phyloP scores from a whole-genome alignment of 2,113 vertebrate species.

The Ictalurus furcatus region DNA sequence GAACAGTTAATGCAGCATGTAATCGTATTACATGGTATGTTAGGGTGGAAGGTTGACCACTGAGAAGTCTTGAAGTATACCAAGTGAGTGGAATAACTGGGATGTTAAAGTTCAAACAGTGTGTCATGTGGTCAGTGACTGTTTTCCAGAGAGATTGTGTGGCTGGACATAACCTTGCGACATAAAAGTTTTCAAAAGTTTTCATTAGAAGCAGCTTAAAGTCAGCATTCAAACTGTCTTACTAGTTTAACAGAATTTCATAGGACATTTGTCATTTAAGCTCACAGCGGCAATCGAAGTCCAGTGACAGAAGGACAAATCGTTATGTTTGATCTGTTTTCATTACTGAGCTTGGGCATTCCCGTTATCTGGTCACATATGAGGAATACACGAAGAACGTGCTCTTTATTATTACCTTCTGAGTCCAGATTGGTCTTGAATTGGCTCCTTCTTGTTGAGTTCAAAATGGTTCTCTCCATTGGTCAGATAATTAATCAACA shows the following conservation, averaged over 20 bases:
- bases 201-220: neutral
- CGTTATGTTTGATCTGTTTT: neutral
- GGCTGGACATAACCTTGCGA: neutral
- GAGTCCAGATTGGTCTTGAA: slow-evolving; percentile 36
- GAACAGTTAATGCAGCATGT: neutral
- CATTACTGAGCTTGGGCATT: neutral
- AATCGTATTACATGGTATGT: neutral
- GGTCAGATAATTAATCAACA: neutral
- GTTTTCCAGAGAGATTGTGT: neutral
- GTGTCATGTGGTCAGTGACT: neutral
- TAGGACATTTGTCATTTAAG: neutral
- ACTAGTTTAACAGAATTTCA: neutral
- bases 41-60: neutral
- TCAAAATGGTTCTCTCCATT: neutral
- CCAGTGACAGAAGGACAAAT: neutral
- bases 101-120: neutral
- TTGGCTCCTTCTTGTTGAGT: neutral
- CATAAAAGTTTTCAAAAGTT: slow-evolving; percentile 28
- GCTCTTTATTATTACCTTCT: neutral
- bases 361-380: neutral
- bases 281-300: neutral
- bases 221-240: neutral
- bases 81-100: neutral
- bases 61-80: neutral
- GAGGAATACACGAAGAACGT: neutral